Evolutionary conservation across 2,888 invertebrate species (phyloP).

Genomic region (Apamea epomidion): DNA sequence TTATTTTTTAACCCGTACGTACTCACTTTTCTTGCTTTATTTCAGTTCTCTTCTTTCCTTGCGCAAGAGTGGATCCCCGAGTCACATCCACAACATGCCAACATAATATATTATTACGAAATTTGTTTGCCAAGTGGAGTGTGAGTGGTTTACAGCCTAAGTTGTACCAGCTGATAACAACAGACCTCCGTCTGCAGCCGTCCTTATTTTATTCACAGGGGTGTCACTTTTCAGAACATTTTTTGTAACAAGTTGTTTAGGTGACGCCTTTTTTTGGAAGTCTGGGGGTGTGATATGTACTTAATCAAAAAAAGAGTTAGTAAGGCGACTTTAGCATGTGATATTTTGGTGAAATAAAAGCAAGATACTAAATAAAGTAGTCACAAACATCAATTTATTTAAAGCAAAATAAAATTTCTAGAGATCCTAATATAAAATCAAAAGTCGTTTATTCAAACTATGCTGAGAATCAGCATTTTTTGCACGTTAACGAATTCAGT

Average conservation of each 20-base stretch:
- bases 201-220: conserved; percentile 64
- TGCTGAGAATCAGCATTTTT: too few species aligned
- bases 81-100: conserved; percentile 67
- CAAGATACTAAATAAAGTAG: neutral
- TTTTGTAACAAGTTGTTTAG: neutral
- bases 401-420: neutral
- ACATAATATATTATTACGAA: conserved; percentile 74
- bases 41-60: neutral
- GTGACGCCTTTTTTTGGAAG: conserved; percentile 1
- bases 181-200: conserved; percentile 58
- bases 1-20: neutral
- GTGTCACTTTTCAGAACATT: conserved; percentile 43
- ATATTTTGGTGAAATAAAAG: neutral
- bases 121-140: conserved; percentile 78
- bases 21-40: neutral
- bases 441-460: too few species aligned
- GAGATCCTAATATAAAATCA: neutral
- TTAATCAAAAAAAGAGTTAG: neutral
- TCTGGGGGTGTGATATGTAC: neutral
- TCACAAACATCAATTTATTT: too few species aligned
- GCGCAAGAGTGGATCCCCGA: neutral
- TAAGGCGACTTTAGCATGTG: neutral
- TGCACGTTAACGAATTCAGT: too few species aligned
- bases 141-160: conserved; percentile 80
- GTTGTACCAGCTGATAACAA: conserved; percentile 69